Evolutionary conservation across 2,113 vertebrate genomes (phyloP).

Genomic region (Microcebus murinus): DNA sequence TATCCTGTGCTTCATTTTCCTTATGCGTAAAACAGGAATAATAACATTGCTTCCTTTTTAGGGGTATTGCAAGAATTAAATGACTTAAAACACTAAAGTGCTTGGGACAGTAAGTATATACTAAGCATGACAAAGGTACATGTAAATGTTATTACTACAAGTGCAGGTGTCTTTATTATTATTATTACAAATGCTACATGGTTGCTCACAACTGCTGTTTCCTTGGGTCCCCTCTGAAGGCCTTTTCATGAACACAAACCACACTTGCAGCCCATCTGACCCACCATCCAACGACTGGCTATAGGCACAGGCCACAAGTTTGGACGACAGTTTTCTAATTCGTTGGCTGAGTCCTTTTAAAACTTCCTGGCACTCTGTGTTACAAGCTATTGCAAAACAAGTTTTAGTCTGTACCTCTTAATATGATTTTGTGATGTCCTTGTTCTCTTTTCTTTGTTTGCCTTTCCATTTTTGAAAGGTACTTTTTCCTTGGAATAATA

Average conservation of each 20-base stretch:
- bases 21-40: neutral
- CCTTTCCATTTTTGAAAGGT: neutral
- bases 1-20: conserved; percentile 6
- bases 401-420: neutral
- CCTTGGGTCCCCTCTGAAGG: neutral
- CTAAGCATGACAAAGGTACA: neutral
- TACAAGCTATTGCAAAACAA: neutral
- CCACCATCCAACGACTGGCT: neutral
- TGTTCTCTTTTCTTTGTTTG: neutral
- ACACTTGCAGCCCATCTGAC: neutral
- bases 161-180: neutral
- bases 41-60: neutral
- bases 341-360: conserved; percentile 18
- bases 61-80: neutral
- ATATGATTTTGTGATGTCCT: neutral
- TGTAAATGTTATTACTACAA: neutral
- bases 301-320: neutral
- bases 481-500: neutral
- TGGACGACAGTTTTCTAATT: neutral
- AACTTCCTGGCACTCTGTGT: neutral
- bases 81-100: neutral
- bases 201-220: neutral
- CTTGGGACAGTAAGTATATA: neutral
- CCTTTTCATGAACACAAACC: neutral
- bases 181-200: neutral